Evolutionary conservation across 64 coral and sea anemone species (phyloP).

Genomic region (Anthopleura sola): DNA sequence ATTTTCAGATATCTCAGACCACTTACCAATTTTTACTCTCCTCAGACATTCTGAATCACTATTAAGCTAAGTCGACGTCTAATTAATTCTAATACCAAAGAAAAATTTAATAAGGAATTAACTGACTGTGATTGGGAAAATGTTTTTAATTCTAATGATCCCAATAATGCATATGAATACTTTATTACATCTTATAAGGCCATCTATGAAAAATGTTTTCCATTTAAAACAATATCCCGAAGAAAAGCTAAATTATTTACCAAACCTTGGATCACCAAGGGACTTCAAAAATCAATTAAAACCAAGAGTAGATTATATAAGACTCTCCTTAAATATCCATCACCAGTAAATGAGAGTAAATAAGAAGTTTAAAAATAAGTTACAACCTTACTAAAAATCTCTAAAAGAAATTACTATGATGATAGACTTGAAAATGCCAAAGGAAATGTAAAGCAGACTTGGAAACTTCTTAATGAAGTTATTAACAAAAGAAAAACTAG

Average conservation of each 20-base stretch:
- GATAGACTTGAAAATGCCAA: conserved; percentile 1
- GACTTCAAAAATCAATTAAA: conserved; percentile 12
- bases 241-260: conserved; percentile 3
- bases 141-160: not conserved
- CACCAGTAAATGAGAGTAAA: not conserved
- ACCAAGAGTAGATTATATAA: conserved; percentile 5
- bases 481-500: conserved; percentile 2
- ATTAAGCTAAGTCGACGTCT: not conserved
- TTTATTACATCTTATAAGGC: not conserved
- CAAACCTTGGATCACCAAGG: conserved; percentile 33
- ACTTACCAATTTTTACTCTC: not conserved
- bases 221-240: not conserved
- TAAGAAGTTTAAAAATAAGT: too few species aligned
- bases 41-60: not conserved
- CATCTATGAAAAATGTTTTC: conserved; percentile 33
- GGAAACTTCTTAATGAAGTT: conserved; percentile 30
- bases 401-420: conserved; percentile 25
- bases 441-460: conserved; percentile 3
- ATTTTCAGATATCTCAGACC: conserved; percentile 23
- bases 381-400: not conserved
- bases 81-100: not conserved
- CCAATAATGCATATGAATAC: conserved; percentile 7
- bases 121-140: not conserved
- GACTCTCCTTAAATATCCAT: not conserved
- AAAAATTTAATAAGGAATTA: conserved; percentile 5